phyloP scores from a whole-genome alignment of 2,113 vertebrate genomes.

The Dipodomys spectabilis region DNA sequence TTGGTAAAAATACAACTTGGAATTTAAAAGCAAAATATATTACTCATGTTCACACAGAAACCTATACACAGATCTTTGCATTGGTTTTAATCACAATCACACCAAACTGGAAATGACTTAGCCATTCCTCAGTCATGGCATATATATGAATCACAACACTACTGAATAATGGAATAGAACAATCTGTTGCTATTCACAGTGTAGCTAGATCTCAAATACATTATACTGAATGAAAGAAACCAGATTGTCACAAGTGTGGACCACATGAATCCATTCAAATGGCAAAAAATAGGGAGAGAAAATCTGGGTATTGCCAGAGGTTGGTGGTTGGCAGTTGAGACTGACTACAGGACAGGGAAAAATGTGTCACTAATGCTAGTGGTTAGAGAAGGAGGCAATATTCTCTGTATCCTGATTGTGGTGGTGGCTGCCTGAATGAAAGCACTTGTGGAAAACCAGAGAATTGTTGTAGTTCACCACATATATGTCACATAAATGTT shows the following conservation, averaged over 20 bases:
- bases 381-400: not conserved
- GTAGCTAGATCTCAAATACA: constrained; percentile 19
- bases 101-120: not conserved
- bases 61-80: not conserved
- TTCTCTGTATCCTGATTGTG: not conserved
- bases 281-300: not conserved
- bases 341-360: not conserved
- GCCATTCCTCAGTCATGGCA: not conserved
- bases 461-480: not conserved
- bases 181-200: not conserved
- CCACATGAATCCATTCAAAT: not conserved
- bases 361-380: too few species aligned
- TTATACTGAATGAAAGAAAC: constrained; percentile 31
- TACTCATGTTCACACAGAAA: not conserved
- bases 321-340: not conserved
- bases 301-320: not conserved
- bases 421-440: not conserved
- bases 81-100: not conserved
- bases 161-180: not conserved
- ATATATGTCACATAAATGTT: not conserved
- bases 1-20: not conserved
- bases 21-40: not conserved
- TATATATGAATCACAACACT: not conserved
- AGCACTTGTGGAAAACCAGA: not conserved
- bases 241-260: not conserved